Base-by-base conservation (phyloP, 2,888 invertebrate species). In the Steinernema hermaphroditum region DNA sequence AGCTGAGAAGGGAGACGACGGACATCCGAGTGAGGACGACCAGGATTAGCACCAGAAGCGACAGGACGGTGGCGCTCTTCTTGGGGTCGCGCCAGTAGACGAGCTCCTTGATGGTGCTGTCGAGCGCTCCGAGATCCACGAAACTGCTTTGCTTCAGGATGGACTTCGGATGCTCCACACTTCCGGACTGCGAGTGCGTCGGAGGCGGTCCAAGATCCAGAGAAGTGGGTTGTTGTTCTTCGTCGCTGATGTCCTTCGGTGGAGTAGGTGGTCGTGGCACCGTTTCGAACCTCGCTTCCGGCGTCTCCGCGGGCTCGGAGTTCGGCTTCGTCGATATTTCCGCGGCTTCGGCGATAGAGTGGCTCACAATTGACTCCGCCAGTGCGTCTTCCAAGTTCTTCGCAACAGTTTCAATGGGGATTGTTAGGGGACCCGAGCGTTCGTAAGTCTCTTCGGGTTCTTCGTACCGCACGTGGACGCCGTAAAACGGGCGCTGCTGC, bases 11-110 rank as follows among this genome's bases (percentile, higher is more conserved):
- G 87, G 93, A 93, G 41, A 75, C 1, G 27, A 73, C 19, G 85
- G 94, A 94, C 91, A 93, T 94, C 90, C 92, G 93, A 87, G 94
- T 93, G 89, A 97, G 91, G 86, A 95, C 93, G 88, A 96, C 90
- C 86, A 97, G 92, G 87, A 94, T 91, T 86, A 92, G 91, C 87
- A 97, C 91, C 82, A 93, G 92, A 83, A 92, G 92, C 87, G 93
- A 95, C 88, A 96, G 94, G 79, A 94, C 94, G 85, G 92, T 91
- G 82, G 94, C 96, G 79, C 94, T 93, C 89, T 93, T 94, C 90
- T 92, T 93, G 83, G 94, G 92, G 90, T 93, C 93, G 82, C 95
- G 92, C 96, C 97, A 97, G 90, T 96, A 96, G 88, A 97, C 92
- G 89, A 96, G 91, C 14, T 62, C 62, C 62, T 62, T 34, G 32